These are phyloP conservation scores for Pachyramphus minor DNA, from an alignment of 2,113 vertebrate genomes.

Conservation along the genomic window DNA sequence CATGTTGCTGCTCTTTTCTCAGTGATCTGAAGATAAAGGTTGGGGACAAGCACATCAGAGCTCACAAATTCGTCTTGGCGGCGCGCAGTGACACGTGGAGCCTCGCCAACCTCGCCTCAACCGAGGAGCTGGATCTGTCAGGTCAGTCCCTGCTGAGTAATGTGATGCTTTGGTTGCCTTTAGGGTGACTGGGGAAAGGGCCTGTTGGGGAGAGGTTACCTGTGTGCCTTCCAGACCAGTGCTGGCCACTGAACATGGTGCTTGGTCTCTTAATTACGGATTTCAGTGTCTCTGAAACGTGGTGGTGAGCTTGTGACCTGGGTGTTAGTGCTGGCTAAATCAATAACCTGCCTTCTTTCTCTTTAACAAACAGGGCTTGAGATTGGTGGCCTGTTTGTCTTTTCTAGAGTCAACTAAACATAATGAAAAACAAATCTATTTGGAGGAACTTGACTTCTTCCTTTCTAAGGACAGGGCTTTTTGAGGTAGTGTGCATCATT, in stretches of 20 bases:
- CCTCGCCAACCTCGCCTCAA: slow-evolving; percentile 83
- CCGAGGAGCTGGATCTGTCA: slow-evolving; percentile 89
- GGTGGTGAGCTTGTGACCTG: not conserved
- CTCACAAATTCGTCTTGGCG: slow-evolving; percentile 97
- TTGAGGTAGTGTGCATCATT: slow-evolving; percentile 13
- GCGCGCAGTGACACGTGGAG: slow-evolving; percentile 95
- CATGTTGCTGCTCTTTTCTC: not conserved
- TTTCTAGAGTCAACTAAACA: slow-evolving; percentile 2
- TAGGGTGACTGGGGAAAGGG: not conserved
- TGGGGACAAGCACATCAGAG: slow-evolving; percentile 75
- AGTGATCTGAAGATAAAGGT: slow-evolving; percentile 96
- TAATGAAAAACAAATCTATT: slow-evolving; percentile 15
- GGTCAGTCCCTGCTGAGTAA: slow-evolving; percentile 74
- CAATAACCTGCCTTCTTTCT: slow-evolving; percentile 1
- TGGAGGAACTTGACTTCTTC: slow-evolving; percentile 37
- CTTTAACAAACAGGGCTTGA: slow-evolving; percentile 11
- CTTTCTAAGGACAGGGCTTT: slow-evolving; percentile 18
- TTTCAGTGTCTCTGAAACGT: not conserved
- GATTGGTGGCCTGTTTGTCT: not conserved
- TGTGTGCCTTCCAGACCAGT: not conserved
- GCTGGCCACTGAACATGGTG: not conserved
- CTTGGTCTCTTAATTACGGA: not conserved
- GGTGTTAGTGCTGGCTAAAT: not conserved
- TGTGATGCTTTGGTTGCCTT: not conserved
- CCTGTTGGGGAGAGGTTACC: not conserved